Percentiles rank a stretch among this genome's conserved stretches.
These are phyloP conservation scores for Serilophus lunatus DNA, from an alignment of 2,113 vertebrate genomes.

Conservation along the genomic window DNA sequence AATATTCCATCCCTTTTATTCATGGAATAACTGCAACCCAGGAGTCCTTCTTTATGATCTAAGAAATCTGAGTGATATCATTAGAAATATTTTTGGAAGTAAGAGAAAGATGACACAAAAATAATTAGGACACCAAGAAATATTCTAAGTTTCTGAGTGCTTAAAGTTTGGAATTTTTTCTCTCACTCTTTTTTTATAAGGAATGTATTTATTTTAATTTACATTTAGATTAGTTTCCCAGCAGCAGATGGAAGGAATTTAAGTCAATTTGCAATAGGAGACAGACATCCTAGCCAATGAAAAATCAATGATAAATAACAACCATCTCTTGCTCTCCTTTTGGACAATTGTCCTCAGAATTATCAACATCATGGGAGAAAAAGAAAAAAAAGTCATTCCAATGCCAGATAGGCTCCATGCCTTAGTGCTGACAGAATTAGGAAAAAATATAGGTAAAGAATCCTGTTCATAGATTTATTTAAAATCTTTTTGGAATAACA, in stretches of 20 bases:
- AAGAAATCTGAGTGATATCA: background rate
- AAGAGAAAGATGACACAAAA: background rate
- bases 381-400: background rate
- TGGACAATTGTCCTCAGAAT: conserved; percentile 12
- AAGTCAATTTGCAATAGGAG: conserved; percentile 59
- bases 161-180: background rate
- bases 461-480: background rate
- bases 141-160: background rate
- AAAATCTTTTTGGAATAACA: background rate
- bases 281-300: conserved; percentile 32
- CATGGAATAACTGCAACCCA: background rate
- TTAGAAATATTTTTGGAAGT: conserved; percentile 33
- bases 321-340: background rate
- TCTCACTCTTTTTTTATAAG: background rate
- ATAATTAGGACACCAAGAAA: conserved; percentile 13
- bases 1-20: background rate
- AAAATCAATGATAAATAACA: conserved; percentile 9
- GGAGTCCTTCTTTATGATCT: background rate
- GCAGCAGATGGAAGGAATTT: conserved; percentile 62
- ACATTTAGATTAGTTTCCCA: conserved; percentile 61
- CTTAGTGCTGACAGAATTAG: background rate
- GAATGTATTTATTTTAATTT: conserved; percentile 72
- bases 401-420: background rate
- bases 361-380: background rate
- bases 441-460: background rate